Conservation (phyloP, 2,888 invertebrate species). For the Apodemia mormo region DNA sequence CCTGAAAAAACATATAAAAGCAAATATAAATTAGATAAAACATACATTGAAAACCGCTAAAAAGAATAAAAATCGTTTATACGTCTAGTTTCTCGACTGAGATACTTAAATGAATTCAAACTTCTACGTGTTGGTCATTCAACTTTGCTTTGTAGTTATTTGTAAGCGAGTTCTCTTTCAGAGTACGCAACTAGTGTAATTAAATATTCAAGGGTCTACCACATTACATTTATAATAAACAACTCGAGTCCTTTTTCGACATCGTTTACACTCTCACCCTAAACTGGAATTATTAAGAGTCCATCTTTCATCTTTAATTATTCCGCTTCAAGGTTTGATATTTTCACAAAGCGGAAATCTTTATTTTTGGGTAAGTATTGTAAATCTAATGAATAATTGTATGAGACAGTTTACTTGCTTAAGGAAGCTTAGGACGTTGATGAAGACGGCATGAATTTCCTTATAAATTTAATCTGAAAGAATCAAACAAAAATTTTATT, state of each 20-base stretch:
- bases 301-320: no score
- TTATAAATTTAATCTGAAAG: no score
- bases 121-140: slow-evolving; percentile 1
- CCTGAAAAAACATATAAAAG: neutral
- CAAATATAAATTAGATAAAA: neutral
- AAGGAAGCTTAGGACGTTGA: no score
- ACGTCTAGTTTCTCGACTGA: slow-evolving; percentile 5
- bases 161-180: slow-evolving; percentile 9
- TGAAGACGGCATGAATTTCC: no score
- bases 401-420: no score
- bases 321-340: no score
- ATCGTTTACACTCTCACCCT: slow-evolving; percentile 40
- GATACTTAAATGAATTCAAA: slow-evolving; percentile 7
- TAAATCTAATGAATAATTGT: no score
- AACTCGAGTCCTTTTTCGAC: slow-evolving; percentile 49
- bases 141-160: slow-evolving; percentile 4
- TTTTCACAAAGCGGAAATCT: no score
- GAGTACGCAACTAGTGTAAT: neutral
- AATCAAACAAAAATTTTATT: no score
- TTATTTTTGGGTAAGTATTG: no score
- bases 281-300: no score
- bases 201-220: neutral
- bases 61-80: neutral
- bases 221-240: neutral
- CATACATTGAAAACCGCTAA: neutral